Conservation (phyloP, 2,797 vertebrate genomes). For the Malacoraja senta region DNA sequence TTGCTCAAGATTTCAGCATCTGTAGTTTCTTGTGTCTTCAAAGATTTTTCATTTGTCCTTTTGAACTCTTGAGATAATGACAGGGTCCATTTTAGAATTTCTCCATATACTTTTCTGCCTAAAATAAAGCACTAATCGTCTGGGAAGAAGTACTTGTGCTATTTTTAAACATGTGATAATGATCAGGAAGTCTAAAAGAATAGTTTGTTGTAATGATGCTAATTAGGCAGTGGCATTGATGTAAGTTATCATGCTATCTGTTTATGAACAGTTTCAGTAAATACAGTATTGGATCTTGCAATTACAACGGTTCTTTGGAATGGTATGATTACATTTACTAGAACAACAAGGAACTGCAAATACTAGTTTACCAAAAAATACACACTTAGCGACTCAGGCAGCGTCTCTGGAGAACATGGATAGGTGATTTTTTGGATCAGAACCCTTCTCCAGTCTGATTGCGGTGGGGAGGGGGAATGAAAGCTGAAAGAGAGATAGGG, state of each 20-base stretch:
- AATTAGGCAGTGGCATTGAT: neutral
- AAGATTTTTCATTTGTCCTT: neutral
- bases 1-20: too few relatives aligned
- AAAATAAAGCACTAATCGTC: neutral
- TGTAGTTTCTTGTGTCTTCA: neutral
- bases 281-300: neutral
- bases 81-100: neutral
- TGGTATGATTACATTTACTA: neutral
- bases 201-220: neutral
- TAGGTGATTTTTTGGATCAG: too few relatives aligned
- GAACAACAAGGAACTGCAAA: too few relatives aligned
- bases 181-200: neutral
- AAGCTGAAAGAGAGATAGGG: too few relatives aligned
- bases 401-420: too few relatives aligned
- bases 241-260: neutral
- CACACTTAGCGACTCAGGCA: too few relatives aligned
- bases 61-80: neutral
- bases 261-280: constrained; percentile 3
- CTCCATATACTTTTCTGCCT: neutral
- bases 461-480: too few relatives aligned
- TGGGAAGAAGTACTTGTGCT: neutral
- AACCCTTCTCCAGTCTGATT: too few relatives aligned
- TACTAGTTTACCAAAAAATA: too few relatives aligned
- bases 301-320: neutral
- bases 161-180: neutral